Conservation (phyloP, 2,113 vertebrate species). For the Cryptomyrus ogoouensis region DNA sequence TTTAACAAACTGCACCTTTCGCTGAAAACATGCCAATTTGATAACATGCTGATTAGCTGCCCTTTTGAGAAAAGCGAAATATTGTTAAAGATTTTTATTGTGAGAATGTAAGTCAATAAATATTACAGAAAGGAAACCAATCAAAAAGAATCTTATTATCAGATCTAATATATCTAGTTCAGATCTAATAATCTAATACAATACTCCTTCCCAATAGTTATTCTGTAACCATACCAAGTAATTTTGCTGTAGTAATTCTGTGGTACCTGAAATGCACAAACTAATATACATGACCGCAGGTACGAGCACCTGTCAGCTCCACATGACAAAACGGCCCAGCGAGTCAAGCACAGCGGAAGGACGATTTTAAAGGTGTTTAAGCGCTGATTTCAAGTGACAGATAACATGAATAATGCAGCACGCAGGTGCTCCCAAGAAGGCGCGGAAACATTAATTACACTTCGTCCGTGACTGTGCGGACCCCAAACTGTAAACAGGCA, state of each 20-base stretch:
- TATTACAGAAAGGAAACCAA: background rate
- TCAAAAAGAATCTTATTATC: background rate
- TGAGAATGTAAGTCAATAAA: background rate
- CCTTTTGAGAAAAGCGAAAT: background rate
- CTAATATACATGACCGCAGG: background rate
- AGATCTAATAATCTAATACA: background rate
- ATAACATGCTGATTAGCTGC: background rate
- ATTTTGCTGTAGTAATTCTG: background rate
- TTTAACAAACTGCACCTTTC: background rate
- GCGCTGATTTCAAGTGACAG: background rate
- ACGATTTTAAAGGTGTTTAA: background rate
- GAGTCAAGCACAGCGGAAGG: background rate
- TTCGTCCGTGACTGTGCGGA: background rate
- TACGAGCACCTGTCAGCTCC: background rate
- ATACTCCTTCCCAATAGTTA: background rate
- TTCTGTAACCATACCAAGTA: background rate
- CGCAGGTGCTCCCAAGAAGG: background rate
- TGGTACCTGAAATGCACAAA: background rate
- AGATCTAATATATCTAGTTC: background rate
- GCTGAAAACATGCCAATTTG: background rate
- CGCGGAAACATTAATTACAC: slow-evolving; percentile 8
- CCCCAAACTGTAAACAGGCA: background rate
- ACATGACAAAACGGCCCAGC: background rate
- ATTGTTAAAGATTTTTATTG: background rate
- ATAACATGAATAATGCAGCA: slow-evolving; percentile 5